A percentile compares a stretch with the other conserved stretches of the same genome.
Evolutionary conservation across 2,797 vertebrate genomes (phyloP).

Genomic region (Coracias cyanogaster): DNA sequence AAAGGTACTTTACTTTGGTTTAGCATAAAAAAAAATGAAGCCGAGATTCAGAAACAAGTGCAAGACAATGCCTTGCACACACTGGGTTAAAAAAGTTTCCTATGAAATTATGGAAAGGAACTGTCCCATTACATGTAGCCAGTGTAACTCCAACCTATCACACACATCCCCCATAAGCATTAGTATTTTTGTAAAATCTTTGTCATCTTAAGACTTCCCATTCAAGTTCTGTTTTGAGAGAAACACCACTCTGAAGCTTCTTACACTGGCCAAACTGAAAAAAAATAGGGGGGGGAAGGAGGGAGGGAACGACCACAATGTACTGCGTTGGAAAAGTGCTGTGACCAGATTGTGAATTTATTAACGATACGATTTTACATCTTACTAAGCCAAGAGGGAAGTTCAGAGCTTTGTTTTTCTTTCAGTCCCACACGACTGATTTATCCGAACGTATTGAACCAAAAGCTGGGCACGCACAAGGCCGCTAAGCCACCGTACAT

Average conservation of each 20-base stretch:
- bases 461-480: rapidly evolving
- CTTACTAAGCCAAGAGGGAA: rapidly evolving
- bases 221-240: neutral
- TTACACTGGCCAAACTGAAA: neutral
- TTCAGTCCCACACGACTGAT: rapidly evolving
- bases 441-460: rapidly evolving
- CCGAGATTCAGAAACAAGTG: neutral
- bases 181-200: neutral
- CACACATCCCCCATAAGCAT: rapidly evolving
- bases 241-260: neutral
- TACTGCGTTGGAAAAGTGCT: rapidly evolving
- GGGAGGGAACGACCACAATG: too few relatives aligned
- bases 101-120: neutral
- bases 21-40: neutral
- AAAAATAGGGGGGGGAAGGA: neutral
- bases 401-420: neutral
- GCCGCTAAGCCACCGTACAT: rapidly evolving
- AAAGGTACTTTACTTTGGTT: neutral
- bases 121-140: too few relatives aligned
- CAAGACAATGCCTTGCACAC: rapidly evolving
- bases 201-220: neutral
- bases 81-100: neutral
- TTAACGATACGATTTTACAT: rapidly evolving
- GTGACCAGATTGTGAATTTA: rapidly evolving
- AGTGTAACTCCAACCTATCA: neutral